phyloP scores from a whole-genome alignment of 2,797 vertebrate species.

The Atherinosoma microstoma region DNA sequence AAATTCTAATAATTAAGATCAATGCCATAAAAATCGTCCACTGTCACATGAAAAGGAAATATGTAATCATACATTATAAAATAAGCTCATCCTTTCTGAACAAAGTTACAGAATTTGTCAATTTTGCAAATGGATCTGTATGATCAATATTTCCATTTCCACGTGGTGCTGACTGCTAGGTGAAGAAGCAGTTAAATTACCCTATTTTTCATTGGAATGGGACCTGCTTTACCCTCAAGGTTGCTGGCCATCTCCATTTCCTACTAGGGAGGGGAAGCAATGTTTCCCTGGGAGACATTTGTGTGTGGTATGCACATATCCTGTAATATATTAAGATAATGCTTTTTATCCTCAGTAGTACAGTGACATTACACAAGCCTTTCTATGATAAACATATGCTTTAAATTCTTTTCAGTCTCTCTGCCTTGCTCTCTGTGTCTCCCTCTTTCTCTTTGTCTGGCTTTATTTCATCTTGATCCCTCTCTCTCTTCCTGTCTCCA shows the following conservation, averaged over 20 bases:
- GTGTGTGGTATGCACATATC: slow-evolving; percentile 45
- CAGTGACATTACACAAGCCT: slow-evolving; percentile 43
- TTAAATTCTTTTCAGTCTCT: slow-evolving; percentile 54
- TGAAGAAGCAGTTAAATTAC: slow-evolving; percentile 57
- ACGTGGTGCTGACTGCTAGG: slow-evolving; percentile 51
- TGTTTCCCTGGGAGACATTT: slow-evolving; percentile 43
- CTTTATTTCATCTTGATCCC: slow-evolving; percentile 44
- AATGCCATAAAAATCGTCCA: slow-evolving; percentile 18
- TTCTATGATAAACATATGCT: slow-evolving; percentile 27
- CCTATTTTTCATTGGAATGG: slow-evolving; percentile 68
- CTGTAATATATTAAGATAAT: slow-evolving; percentile 43
- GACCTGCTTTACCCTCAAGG: slow-evolving; percentile 51
- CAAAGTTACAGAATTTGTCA: slow-evolving; percentile 56
- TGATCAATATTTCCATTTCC: slow-evolving; percentile 66
- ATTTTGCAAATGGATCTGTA: slow-evolving; percentile 33
- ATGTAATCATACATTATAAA: slow-evolving; percentile 32
- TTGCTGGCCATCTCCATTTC: slow-evolving; percentile 35
- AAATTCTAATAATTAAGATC: slow-evolving; percentile 30
- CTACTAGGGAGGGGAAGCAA: slow-evolving; percentile 34
- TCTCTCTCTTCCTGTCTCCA: slow-evolving; percentile 29
- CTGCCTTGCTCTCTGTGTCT: slow-evolving; percentile 13
- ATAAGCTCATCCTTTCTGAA: slow-evolving; percentile 35
- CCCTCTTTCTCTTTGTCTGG: slow-evolving; percentile 38
- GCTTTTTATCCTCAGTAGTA: slow-evolving; percentile 32
- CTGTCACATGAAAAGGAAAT: slow-evolving; percentile 24